Conservation (phyloP, 2,888 invertebrate genomes). For the Trichogramma evanescens region DNA sequence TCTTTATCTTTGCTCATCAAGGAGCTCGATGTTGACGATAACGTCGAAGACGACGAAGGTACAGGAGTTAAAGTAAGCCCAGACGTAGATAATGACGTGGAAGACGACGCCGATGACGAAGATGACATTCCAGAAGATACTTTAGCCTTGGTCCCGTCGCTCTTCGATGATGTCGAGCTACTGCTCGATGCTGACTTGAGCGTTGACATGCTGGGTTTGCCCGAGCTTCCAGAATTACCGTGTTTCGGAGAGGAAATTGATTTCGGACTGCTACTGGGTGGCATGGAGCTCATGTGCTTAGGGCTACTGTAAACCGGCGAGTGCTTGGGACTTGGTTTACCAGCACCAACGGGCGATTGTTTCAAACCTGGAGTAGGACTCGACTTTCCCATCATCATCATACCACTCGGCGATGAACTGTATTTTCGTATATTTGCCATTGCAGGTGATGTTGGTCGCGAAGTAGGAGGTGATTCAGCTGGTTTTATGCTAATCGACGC, state of each 20-base stretch:
- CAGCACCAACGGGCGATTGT: constrained; percentile 46
- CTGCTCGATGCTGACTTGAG: constrained; percentile 65
- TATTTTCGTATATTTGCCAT: constrained; percentile 60
- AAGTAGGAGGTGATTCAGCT: constrained; percentile 55
- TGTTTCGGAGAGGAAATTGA: constrained; percentile 75
- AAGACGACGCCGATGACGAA: constrained; percentile 33
- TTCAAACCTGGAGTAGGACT: constrained; percentile 47
- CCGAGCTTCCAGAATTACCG: constrained; percentile 61
- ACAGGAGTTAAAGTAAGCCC: constrained; percentile 8
- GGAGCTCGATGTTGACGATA: constrained; percentile 20
- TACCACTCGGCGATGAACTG: constrained; percentile 24
- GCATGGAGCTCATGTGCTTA: constrained; percentile 56
- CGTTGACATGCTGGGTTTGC: constrained; percentile 84
- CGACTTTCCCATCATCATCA: constrained; percentile 53
- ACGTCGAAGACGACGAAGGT: constrained; percentile 1
- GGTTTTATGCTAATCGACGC: constrained; percentile 70
- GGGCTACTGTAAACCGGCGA: constrained; percentile 72
- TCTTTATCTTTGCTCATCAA: constrained; percentile 40
- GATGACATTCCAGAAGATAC: constrained; percentile 31
- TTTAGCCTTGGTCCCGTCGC: constrained; percentile 18
- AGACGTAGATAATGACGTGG: constrained; percentile 34
- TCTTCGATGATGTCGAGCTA: constrained; percentile 47
- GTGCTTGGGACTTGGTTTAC: constrained; percentile 64
- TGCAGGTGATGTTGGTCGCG: constrained; percentile 61
- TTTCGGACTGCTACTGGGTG: constrained; percentile 64